Evolutionary conservation across 1,140 invertebrate genomes (phyloP).

Genomic region (Macrobrachium rosenbergii): DNA sequence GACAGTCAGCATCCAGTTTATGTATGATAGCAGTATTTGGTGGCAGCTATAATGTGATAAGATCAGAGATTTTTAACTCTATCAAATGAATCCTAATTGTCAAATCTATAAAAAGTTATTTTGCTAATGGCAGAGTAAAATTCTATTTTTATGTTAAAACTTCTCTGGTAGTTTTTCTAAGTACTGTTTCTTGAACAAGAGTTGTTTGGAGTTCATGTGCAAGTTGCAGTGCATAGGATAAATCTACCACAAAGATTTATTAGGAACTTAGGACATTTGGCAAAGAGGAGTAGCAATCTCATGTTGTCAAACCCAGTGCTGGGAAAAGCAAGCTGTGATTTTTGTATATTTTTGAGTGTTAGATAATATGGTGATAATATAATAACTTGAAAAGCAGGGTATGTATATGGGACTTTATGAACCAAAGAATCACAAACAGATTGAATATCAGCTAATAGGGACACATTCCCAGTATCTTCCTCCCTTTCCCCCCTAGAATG

Average conservation of each 20-base stretch:
- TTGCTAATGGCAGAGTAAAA: constrained; percentile 9
- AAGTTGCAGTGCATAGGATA: constrained; percentile 25
- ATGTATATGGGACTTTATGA: constrained; percentile 55
- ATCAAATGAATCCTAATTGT: neutral
- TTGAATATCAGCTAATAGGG: constrained; percentile 52
- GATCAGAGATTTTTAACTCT: constrained; percentile 19
- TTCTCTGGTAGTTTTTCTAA: no score
- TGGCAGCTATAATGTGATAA: constrained; percentile 40
- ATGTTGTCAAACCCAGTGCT: constrained; percentile 42
- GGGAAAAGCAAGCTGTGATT: constrained; percentile 64
- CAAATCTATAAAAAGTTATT: constrained; percentile 14
- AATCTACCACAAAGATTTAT: constrained; percentile 32
- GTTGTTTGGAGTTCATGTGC: no score
- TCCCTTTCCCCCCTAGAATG: constrained; percentile 20
- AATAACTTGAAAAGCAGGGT: constrained; percentile 51
- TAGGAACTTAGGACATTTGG: neutral
- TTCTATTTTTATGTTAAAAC: neutral
- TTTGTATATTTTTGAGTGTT: constrained; percentile 60
- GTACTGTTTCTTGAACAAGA: no score
- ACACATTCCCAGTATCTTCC: constrained; percentile 55
- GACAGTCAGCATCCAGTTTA: constrained; percentile 66
- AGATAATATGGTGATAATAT: constrained; percentile 25
- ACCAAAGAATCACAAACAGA: constrained; percentile 57
- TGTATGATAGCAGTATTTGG: constrained; percentile 50
- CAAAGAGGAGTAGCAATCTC: constrained; percentile 55